These are phyloP conservation scores for Parauchenoglanis punctatus DNA, from an alignment of 2,797 vertebrate species.

Conservation along the genomic window DNA sequence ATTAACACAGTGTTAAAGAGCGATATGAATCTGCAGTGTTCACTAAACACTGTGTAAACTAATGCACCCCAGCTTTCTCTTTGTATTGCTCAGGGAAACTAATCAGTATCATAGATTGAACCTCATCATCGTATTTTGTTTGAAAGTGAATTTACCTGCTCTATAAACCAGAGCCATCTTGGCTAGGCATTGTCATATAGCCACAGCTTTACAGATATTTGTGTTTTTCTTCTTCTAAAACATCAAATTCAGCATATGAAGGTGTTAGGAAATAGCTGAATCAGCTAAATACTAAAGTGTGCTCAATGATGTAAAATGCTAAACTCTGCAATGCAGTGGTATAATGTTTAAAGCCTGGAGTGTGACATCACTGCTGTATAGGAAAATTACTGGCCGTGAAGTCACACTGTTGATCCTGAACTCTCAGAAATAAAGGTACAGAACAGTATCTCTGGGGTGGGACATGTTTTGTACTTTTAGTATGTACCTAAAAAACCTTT, in stretches of 20 bases:
- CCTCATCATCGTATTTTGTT: background rate
- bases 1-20: background rate
- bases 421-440: background rate
- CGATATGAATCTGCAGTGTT: background rate
- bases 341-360: background rate
- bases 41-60: background rate
- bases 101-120: background rate
- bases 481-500: background rate
- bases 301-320: background rate
- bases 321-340: constrained; percentile 19
- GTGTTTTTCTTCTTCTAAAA: too few species aligned
- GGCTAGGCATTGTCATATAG: background rate
- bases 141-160: background rate
- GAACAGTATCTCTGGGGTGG: too few species aligned
- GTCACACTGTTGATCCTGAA: background rate
- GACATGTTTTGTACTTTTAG: background rate
- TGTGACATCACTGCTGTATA: background rate
- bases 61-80: background rate
- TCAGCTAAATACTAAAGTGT: background rate
- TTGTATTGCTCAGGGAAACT: background rate
- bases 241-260: background rate
- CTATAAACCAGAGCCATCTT: background rate
- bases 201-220: background rate
- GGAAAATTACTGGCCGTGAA: background rate
- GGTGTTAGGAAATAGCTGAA: background rate